phyloP scores from a whole-genome alignment of 2,888 invertebrate genomes.

The Volucella inanis region DNA sequence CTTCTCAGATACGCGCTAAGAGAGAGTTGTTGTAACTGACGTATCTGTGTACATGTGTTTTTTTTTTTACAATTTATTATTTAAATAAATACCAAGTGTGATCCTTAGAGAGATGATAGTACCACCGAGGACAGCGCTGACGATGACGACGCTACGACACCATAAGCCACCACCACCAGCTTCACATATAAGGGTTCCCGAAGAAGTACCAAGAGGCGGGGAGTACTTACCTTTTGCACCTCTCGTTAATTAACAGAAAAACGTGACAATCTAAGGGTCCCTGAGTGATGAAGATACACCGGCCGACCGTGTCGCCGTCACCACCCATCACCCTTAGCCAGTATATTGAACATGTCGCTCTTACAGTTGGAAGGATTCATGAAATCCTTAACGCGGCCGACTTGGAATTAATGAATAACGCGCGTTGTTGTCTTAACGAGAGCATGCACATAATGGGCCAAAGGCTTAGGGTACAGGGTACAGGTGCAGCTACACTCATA shows the following conservation, averaged over 20 bases:
- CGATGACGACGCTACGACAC: background rate
- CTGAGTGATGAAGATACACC: conserved; percentile 27
- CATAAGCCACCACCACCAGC: background rate
- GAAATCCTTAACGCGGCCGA: conserved; percentile 41
- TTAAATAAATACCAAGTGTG: conserved; percentile 73
- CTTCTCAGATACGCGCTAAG: conserved; percentile 19
- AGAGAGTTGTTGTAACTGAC: conserved; percentile 19
- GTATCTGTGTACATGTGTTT: background rate
- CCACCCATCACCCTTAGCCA: conserved; percentile 9
- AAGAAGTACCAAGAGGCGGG: conserved; percentile 20
- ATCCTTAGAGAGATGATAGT: conserved; percentile 57
- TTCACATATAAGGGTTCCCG: conserved; percentile 35
- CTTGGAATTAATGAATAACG: conserved; percentile 72
- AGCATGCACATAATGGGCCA: conserved; percentile 42
- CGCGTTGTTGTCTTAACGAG: conserved; percentile 68
- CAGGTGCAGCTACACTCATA: background rate
- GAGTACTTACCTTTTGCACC: conserved; percentile 74
- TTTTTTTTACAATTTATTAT: conserved; percentile 66
- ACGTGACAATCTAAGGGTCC: conserved; percentile 71
- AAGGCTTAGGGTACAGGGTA: conserved; percentile 1
- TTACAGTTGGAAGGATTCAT: conserved; percentile 67
- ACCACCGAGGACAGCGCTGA: conserved; percentile 2
- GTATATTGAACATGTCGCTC: conserved; percentile 72
- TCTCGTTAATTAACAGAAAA: conserved; percentile 74
- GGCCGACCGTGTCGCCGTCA: no score